Base-by-base conservation (phyloP, 2,888 invertebrate genomes). In the Abscondita cerata region DNA sequence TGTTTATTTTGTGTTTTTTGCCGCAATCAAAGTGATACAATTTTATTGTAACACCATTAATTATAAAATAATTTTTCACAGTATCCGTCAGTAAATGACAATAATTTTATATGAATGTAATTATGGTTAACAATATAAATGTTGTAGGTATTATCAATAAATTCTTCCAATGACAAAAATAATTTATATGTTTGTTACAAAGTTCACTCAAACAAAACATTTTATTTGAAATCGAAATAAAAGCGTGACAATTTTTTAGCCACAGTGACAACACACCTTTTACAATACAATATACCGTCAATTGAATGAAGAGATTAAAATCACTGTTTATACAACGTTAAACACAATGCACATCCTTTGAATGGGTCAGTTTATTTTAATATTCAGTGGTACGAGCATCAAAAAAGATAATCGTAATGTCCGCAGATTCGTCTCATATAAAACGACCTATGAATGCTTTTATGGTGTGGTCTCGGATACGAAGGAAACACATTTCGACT, bases 371-470 rank as follows among this genome's bases (percentile, higher is more conserved):
- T 73, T 64, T 69, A 68, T 70, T 71, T 72, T 65, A 62, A 62
- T 65, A 64, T 59, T 48, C 53, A 50, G 47, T 59, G 48, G 15
- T 52, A 48, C 54, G 48, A 60, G 36, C 60, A 62, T 61, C 62
- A 44, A 19, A 51, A 20, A 40, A n/a, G 12, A 5, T 19, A 20
- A 19, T 9, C 12, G 16, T 48, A 34, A 59, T 59, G 59, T 54
- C 55, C n/a, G 38, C 52, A 40, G 51, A 58, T 51, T 58, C 82
- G 70, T 90, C 91, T 78, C 94, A 95, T 79, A 95, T 97, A 72
- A 97, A 97, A 80, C 84, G 95, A 69, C 95, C 95, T 0, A 95
- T 95, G 95, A 95, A 95, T 79, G 95, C 95, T 2, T 95, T 95
- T 80, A 95, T 95, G 95, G 90, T 91, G 40, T 91, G 90, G 90